phyloP scores from a whole-genome alignment of 2,888 invertebrate genomes.

The Leucoma salicis region DNA sequence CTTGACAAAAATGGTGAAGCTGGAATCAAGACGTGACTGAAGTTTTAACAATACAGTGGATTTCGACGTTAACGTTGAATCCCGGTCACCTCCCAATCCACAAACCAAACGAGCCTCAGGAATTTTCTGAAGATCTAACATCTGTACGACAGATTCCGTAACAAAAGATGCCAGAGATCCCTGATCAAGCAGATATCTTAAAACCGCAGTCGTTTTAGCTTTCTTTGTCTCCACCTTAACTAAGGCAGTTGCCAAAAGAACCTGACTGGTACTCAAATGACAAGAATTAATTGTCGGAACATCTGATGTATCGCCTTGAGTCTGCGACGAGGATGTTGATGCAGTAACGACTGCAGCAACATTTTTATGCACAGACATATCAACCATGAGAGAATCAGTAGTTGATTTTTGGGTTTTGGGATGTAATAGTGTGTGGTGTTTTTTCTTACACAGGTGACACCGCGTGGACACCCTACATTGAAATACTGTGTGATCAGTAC shows the following conservation, averaged over 20 bases:
- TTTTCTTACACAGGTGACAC: neutral
- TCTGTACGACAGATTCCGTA: neutral
- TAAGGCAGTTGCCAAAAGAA: conserved; percentile 1
- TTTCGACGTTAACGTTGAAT: neutral
- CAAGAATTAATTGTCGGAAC: neutral
- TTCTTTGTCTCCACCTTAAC: neutral
- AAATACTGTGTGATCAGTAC: neutral
- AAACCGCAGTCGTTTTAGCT: no score
- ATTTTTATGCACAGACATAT: neutral
- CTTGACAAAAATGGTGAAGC: neutral
- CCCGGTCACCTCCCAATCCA: neutral
- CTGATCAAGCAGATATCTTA: conserved; percentile 1
- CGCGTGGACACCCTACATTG: neutral
- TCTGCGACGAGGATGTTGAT: neutral
- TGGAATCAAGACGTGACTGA: neutral
- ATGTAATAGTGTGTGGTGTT: conserved; percentile 2
- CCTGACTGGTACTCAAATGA: neutral
- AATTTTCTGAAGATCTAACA: neutral
- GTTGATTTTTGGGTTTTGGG: neutral
- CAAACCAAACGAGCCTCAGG: neutral
- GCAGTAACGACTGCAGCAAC: neutral
- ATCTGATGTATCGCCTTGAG: neutral
- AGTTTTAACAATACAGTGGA: neutral
- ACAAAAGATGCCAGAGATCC: conserved; percentile 4
- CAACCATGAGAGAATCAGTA: neutral